Conservation (phyloP, 2,888 invertebrate genomes). For the Diplazon laetatorius region DNA sequence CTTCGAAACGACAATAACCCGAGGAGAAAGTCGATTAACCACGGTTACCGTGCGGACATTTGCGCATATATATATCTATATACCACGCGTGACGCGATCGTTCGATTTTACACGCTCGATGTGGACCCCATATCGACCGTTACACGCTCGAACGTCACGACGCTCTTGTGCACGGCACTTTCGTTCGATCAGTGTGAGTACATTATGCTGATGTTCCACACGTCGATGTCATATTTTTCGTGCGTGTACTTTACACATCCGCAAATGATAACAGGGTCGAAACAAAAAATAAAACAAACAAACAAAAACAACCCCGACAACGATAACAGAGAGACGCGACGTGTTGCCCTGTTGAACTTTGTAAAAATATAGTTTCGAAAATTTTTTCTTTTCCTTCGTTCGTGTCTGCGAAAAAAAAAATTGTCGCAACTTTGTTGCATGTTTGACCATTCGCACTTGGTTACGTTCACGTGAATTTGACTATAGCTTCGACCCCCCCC, state of each 20-base stretch:
- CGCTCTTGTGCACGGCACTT: slow-evolving; percentile 33
- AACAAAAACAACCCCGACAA: slow-evolving; percentile 4
- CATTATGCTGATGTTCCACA: background rate
- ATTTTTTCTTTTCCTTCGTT: slow-evolving; percentile 8
- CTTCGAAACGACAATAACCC: slow-evolving; percentile 61
- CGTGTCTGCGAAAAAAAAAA: slow-evolving; percentile 21
- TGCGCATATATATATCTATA: too few species aligned
- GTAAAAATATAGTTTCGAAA: slow-evolving; percentile 9
- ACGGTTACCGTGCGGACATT: slow-evolving; percentile 4
- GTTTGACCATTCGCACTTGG: slow-evolving; percentile 14
- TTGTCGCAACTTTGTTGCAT: slow-evolving; percentile 7
- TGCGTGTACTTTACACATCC: background rate
- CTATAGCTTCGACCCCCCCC: background rate
- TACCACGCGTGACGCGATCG: slow-evolving; percentile 34
- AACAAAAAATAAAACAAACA: background rate
- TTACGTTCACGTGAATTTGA: slow-evolving; percentile 30
- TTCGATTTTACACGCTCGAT: slow-evolving; percentile 36
- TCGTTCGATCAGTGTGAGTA: slow-evolving; percentile 45
- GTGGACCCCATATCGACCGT: background rate
- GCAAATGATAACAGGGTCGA: slow-evolving; percentile 14
- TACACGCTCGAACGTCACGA: slow-evolving; percentile 31
- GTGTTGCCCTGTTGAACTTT: background rate
- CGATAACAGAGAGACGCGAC: background rate
- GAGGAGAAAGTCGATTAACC: slow-evolving; percentile 54
- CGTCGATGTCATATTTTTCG: slow-evolving; percentile 16